Conservation (phyloP, 2,797 vertebrate species). For the Macroramphosus scolopax region DNA sequence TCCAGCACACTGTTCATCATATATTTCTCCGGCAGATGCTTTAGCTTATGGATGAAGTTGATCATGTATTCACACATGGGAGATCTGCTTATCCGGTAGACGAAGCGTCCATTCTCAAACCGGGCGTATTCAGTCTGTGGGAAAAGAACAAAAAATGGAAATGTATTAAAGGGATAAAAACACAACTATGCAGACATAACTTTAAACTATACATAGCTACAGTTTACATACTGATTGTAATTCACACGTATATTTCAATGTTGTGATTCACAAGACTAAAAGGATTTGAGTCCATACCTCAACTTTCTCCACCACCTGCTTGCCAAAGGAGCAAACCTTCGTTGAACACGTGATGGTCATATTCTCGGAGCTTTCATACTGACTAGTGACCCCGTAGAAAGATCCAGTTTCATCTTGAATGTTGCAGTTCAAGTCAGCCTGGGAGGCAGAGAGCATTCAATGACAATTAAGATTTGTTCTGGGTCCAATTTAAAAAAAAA, state of each 20-base stretch:
- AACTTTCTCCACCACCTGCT: conserved; percentile 99
- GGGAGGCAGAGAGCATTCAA: conserved; percentile 4
- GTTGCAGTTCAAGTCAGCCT: conserved; percentile 98
- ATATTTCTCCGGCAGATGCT: conserved; percentile 99
- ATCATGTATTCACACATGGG: conserved; percentile 99
- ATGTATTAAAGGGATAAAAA: neutral
- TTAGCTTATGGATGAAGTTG: conserved; percentile 99
- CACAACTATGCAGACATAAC: no score
- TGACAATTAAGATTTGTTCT: no score
- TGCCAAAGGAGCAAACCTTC: conserved; percentile 99
- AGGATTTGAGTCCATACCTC: conserved; percentile 81
- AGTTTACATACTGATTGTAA: no score
- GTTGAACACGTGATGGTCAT: conserved; percentile 99
- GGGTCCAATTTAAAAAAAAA: no score
- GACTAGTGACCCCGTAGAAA: conserved; percentile 96
- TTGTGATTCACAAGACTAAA: neutral
- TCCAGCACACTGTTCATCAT: conserved; percentile 99
- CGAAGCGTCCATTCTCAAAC: conserved; percentile 96
- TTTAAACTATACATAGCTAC: no score
- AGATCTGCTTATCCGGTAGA: conserved; percentile 97
- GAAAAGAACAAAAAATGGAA: conserved; percentile 10
- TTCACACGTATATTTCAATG: no score
- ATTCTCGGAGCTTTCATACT: conserved; percentile 98
- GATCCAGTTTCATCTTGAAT: conserved; percentile 94
- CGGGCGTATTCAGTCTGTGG: conserved; percentile 94